A percentile compares a stretch with the other conserved stretches of the same genome.
Evolutionary conservation across 2,888 invertebrate species (phyloP).

Genomic region (Aphidoletes aphidimyza): DNA sequence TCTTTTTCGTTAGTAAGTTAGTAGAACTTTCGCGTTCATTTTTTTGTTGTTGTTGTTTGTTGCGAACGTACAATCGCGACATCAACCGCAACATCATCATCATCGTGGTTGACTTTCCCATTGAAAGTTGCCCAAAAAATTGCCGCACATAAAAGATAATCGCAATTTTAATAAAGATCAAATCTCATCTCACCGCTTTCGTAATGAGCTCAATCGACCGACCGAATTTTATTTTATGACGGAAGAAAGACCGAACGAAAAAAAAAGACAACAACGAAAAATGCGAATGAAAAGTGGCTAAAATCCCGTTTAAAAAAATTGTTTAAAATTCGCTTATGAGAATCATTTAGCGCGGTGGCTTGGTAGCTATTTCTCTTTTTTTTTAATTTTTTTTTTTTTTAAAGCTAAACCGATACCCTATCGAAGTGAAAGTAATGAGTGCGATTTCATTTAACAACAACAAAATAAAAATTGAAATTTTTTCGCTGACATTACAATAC

Average conservation of each 20-base stretch:
- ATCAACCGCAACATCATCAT: too few relatives aligned
- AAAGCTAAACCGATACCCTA: neutral
- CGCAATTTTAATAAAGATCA: conserved; percentile 3
- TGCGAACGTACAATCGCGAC: neutral
- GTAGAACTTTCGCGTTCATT: neutral
- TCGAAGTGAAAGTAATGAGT: conserved; percentile 49
- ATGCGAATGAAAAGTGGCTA: neutral
- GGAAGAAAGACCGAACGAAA: neutral
- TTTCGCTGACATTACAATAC: conserved; percentile 11
- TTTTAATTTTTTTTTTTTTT: neutral
- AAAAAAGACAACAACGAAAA: neutral
- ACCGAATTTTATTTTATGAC: neutral
- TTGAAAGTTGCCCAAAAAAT: conserved; percentile 26
- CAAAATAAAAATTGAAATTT: too few relatives aligned
- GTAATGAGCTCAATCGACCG: neutral
- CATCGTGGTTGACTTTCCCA: neutral
- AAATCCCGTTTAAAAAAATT: conserved; percentile 24
- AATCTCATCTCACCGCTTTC: neutral
- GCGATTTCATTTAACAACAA: conserved; percentile 29
- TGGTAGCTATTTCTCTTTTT: neutral
- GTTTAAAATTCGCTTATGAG: conserved; percentile 6
- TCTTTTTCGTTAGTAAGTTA: too few relatives aligned
- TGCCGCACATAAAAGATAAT: neutral
- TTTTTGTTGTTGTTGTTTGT: too few relatives aligned
- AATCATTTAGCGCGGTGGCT: neutral